Evolutionary conservation across 2,797 vertebrate genomes (phyloP).

Genomic region (Coilia nasus): DNA sequence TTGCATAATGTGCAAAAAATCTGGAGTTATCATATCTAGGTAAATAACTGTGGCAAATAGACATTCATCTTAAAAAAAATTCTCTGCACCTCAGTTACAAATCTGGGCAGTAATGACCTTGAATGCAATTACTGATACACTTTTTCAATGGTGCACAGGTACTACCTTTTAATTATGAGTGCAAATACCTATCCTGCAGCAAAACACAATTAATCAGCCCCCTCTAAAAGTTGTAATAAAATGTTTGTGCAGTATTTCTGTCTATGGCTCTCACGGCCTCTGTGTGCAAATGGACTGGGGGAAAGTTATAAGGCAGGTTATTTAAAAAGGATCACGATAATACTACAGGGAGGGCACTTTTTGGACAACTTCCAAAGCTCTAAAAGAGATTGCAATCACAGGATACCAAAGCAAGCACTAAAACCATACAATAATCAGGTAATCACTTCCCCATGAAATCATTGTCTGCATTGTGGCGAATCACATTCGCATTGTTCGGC

Average conservation of each 20-base stretch:
- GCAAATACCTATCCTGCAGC: background rate
- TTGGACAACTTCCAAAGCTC: slow-evolving; percentile 34
- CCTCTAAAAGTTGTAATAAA: background rate
- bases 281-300: slow-evolving; percentile 30
- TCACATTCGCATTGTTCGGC: background rate
- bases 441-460: background rate
- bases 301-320: slow-evolving; percentile 61
- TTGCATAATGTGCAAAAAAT: too few relatives aligned
- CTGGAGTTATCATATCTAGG: too few relatives aligned
- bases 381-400: background rate
- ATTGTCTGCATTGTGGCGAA: background rate
- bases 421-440: background rate
- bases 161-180: background rate
- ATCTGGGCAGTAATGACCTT: background rate
- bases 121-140: background rate
- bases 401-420: background rate
- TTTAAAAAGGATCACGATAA: slow-evolving; percentile 56
- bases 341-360: slow-evolving; percentile 57
- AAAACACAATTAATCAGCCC: background rate
- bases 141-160: background rate
- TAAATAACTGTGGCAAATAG: too few relatives aligned
- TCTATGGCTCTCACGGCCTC: background rate
- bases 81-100: background rate
- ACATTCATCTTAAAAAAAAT: background rate
- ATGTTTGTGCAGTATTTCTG: slow-evolving; percentile 16